Evolutionary conservation across 2,888 invertebrate species (phyloP).

Genomic region (Drosophila vallismaia): DNA sequence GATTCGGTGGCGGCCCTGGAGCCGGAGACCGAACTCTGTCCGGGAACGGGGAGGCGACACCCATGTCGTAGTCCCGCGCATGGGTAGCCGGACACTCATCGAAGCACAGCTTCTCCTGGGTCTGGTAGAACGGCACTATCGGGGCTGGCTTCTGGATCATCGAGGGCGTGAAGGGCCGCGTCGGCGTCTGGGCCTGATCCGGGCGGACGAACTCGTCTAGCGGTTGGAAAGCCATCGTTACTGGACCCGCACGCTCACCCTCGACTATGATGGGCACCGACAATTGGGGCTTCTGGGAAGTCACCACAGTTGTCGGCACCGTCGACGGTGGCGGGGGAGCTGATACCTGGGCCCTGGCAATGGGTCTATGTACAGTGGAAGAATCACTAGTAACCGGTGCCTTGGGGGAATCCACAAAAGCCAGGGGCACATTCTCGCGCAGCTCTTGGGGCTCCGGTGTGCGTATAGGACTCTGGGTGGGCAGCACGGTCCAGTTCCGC

Average conservation of each 20-base stretch:
- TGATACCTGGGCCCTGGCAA: conserved; percentile 64
- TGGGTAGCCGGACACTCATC: conserved; percentile 87
- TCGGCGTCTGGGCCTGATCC: conserved; percentile 80
- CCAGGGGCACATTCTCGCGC: conserved; percentile 84
- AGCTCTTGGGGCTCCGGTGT: conserved; percentile 86
- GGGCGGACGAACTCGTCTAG: conserved; percentile 85
- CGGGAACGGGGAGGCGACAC: conserved; percentile 88
- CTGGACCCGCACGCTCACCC: conserved; percentile 85
- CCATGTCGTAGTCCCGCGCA: conserved; percentile 86
- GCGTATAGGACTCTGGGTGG: conserved; percentile 86
- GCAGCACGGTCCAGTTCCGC: conserved; percentile 86
- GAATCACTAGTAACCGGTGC: conserved; percentile 47
- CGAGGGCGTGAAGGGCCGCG: conserved; percentile 88
- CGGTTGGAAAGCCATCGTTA: conserved; percentile 88
- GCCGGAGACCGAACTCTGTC: conserved; percentile 89
- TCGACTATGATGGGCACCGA: conserved; percentile 83
- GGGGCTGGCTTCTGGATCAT: conserved; percentile 89
- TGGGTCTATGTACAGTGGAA: conserved; percentile 71
- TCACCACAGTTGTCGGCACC: conserved; percentile 56
- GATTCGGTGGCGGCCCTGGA: conserved; percentile 89
- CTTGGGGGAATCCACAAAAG: conserved; percentile 82
- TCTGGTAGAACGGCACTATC: conserved; percentile 90
- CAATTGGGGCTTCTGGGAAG: conserved; percentile 51
- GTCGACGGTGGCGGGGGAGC: conserved; percentile 4
- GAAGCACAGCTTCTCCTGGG: conserved; percentile 88